A percentile compares a stretch with the other conserved stretches of the same genome.
Conservation (phyloP, 2,113 vertebrate genomes). For the Eurystomus gularis region DNA sequence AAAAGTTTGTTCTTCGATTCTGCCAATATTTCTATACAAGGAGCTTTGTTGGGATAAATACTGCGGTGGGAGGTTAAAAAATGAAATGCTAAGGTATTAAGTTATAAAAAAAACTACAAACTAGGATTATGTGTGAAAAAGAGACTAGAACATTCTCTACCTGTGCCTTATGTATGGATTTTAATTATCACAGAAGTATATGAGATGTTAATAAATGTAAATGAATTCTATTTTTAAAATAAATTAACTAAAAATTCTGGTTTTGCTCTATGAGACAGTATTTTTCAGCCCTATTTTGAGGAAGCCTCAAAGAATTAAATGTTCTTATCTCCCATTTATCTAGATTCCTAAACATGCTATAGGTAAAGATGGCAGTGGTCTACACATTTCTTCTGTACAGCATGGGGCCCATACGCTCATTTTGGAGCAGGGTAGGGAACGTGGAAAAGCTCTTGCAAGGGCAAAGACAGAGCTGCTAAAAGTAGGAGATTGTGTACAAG, state of each 20-base stretch:
- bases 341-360: background rate
- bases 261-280: background rate
- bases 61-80: background rate
- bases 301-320: background rate
- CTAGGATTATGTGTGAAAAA: background rate
- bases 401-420: background rate
- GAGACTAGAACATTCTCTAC: background rate
- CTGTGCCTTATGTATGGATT: background rate
- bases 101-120: background rate
- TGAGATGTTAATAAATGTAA: background rate
- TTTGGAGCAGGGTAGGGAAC: background rate
- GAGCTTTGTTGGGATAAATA: background rate
- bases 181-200: background rate
- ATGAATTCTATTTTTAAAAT: background rate
- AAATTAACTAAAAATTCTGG: background rate
- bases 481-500: background rate
- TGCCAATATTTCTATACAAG: background rate
- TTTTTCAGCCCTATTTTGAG: conserved; percentile 9
- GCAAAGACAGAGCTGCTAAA: conserved; percentile 1
- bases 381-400: conserved; percentile 32
- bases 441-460: background rate
- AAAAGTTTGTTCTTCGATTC: background rate
- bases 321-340: background rate
- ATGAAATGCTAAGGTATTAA: background rate
- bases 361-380: conserved; percentile 13